Base-by-base conservation (phyloP, 2,113 vertebrate species). In the Strix uralensis region DNA sequence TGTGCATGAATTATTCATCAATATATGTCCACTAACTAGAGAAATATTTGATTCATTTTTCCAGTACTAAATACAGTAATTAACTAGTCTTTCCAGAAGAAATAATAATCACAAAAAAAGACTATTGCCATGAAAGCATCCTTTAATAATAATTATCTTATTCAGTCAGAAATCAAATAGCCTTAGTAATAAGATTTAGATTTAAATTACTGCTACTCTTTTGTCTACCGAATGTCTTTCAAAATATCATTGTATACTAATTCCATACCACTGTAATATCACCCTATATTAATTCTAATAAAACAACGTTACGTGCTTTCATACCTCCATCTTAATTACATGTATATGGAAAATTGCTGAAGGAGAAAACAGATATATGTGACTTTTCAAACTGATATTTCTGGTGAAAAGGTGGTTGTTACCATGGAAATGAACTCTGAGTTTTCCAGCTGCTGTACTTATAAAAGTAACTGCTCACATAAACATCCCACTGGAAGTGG, bases 131-230 rank as follows among this genome's bases (percentile, higher is more conserved):
- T 89, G 38, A 87, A 94, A 91, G 46, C 57, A n/a, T 67, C 32
- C 32, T 84, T 55, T 57, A 51, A 47, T 74, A 91, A 71, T 74
- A 88, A 86, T 71, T 52, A 67, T 26, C 11, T 74, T 81, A 78
- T 29, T 78, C 30, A 65, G 34, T 65, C 55, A 74, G 77, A 92
- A 95, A 88, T 78, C 77, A 93, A 84, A 85, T 96, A 85, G 32
- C 27, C 34, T 94, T 75, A 74, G 15, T 81, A 66, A 52, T 59
- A 52, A 38, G 12, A 74, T 72, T 91, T 91, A 46, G 15, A 66
- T 61, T 83, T 81, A 63, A 94, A 84, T 87, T 79, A 81, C 55
- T 84, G 34, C 21, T 84, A 32, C 21, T 81, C n/a, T 71, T 29
- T 81, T 30, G 11, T 18, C 52, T 81, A 71, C 36, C 34, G 74